phyloP scores from a whole-genome alignment of 1,140 invertebrate genomes.

The Sitophilus oryzae region DNA sequence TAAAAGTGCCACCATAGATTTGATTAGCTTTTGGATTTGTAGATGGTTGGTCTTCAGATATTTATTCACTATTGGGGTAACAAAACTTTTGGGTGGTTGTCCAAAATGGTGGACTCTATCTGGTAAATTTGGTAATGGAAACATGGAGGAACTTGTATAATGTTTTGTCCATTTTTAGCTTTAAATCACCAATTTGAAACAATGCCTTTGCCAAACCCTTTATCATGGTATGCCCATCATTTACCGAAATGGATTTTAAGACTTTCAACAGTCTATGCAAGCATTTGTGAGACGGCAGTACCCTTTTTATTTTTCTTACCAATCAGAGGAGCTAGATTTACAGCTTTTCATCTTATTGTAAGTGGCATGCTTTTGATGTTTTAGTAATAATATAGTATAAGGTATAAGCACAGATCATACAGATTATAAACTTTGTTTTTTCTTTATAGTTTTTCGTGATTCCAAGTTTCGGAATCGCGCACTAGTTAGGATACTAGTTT shows the following conservation, averaged over 20 bases:
- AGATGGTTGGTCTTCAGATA: conserved; percentile 74
- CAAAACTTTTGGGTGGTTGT: conserved; percentile 70
- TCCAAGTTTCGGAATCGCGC: no score
- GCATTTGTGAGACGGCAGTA: conserved; percentile 62
- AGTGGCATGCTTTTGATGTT: conserved; percentile 20
- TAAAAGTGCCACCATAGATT: conserved; percentile 48
- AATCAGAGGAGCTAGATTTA: conserved; percentile 56
- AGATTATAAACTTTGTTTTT: no score
- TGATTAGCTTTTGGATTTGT: conserved; percentile 65
- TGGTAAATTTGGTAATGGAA: conserved; percentile 47
- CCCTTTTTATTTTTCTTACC: conserved; percentile 79
- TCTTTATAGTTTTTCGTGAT: no score
- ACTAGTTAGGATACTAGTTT: no score
- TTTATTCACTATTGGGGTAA: conserved; percentile 69
- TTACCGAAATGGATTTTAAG: conserved; percentile 63
- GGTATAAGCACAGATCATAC: no score
- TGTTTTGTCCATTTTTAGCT: conserved; percentile 47
- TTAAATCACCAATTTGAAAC: conserved; percentile 71
- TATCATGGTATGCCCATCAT: conserved; percentile 66
- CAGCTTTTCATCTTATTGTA: conserved; percentile 66
- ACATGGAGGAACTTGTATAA: neutral
- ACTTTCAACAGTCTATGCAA: conserved; percentile 55
- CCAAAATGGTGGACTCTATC: conserved; percentile 77
- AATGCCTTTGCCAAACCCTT: conserved; percentile 62
- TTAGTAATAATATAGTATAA: no score